Base-by-base conservation (phyloP, 2,888 invertebrate genomes). In the Meloe dianella region DNA sequence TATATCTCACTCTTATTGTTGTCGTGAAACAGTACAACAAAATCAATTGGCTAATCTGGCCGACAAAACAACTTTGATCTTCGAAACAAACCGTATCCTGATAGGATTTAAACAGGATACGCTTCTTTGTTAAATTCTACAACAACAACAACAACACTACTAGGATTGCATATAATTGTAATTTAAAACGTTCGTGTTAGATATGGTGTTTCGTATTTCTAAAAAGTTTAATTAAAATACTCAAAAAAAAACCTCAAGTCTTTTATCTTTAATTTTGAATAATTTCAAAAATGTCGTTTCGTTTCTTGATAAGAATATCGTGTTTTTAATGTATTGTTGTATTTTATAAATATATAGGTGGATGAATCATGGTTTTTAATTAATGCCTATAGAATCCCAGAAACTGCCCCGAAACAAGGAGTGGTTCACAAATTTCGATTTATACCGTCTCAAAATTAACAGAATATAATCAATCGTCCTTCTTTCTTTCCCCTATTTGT, bases 391-490 rank as follows among this genome's bases (percentile, higher is more conserved):
- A n/a, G n/a, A n/a, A n/a, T n/a, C n/a, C n/a, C n/a, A n/a, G n/a
- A n/a, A n/a, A 5, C 7, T 10, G 29, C 2, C 14, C 51, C 22
- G 22, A 51, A 20, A n/a, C n/a, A 22, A 54, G 27, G 54, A 54
- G 54, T 24, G 54, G 54, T 54, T 22, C 12, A 41, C 22, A 22
- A n/a, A n/a, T 59, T 14, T 32, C 59, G 59, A 59, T 59, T 38
- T 14, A 30, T 59, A 59, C 32, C 59, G 20, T 59, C 38, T 12
- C n/a, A 32, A 59, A 59, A 59, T 32, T 59, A 38, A 59, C 59
- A 59, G 59, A 59, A 59, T 41, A 59, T 22, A 35, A 59, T 59
- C 38, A 59, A 59, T 59, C 12, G n/a, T 8, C 1, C 8, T 22
- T 29, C 35, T 4, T n/a, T 22, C 10, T 56, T 2, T 51, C 58